Conservation (phyloP, 2,797 vertebrate species). For the Pangasius mekongensis region DNA sequence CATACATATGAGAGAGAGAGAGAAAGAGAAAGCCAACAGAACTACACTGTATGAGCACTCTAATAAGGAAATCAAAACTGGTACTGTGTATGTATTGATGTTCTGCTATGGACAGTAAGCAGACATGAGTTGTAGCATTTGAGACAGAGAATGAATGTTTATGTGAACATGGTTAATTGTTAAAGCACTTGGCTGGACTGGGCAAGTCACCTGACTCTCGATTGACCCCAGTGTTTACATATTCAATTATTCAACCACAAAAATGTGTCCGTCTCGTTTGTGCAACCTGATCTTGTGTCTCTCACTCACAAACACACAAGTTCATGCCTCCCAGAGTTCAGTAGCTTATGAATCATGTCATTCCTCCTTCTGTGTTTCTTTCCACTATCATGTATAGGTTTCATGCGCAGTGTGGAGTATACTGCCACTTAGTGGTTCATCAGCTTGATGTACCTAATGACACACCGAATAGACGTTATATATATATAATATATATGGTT, state of each 20-base stretch:
- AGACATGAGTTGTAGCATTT: background rate
- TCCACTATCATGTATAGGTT: background rate
- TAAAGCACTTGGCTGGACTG: background rate
- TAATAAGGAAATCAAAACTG: background rate
- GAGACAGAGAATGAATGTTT: background rate
- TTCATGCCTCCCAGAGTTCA: background rate
- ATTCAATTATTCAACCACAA: slow-evolving; percentile 29
- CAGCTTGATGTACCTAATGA: background rate
- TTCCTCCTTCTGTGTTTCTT: slow-evolving; percentile 10
- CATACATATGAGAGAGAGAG: too few relatives aligned
- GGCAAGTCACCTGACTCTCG: slow-evolving; percentile 3
- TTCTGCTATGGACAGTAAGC: background rate
- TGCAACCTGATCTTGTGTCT: background rate
- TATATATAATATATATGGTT: background rate
- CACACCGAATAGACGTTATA: background rate
- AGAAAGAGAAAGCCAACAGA: background rate
- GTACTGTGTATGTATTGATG: background rate
- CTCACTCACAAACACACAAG: background rate
- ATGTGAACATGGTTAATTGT: background rate
- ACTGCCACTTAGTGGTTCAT: slow-evolving; percentile 46
- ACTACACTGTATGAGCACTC: background rate
- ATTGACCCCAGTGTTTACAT: slow-evolving; percentile 12
- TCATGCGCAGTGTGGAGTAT: slow-evolving; percentile 16
- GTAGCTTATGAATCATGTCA: slow-evolving; percentile 21
- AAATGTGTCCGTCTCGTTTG: slow-evolving; percentile 1